Conservation (phyloP, 2,797 vertebrate species). For the Vespertilio murinus region DNA sequence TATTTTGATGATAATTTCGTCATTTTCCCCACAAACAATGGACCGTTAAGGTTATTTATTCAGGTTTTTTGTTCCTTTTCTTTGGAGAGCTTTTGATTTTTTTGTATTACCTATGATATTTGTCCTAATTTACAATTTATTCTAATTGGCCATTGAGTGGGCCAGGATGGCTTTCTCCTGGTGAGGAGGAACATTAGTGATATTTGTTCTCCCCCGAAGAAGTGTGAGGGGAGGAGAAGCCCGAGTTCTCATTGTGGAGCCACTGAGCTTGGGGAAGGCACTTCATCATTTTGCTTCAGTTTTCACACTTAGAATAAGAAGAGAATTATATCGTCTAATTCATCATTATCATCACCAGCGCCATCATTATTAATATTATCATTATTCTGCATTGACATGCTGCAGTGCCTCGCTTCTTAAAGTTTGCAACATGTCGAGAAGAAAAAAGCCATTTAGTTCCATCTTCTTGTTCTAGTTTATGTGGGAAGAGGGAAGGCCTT, state of each 20-base stretch:
- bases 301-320: slow-evolving; percentile 66
- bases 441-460: not conserved
- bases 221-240: slow-evolving; percentile 45
- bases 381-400: slow-evolving; percentile 60
- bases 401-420: slow-evolving; percentile 41
- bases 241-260: slow-evolving; percentile 66
- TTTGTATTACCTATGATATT: slow-evolving; percentile 75
- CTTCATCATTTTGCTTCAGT: slow-evolving; percentile 73
- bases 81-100: slow-evolving; percentile 76
- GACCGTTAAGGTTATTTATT: slow-evolving; percentile 78
- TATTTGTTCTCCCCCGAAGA: slow-evolving; percentile 75
- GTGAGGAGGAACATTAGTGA: slow-evolving; percentile 69
- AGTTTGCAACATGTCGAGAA: slow-evolving; percentile 60
- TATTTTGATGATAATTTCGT: slow-evolving; percentile 80
- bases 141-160: slow-evolving; percentile 78
- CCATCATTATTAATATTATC: slow-evolving; percentile 68
- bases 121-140: slow-evolving; percentile 78
- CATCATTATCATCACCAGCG: slow-evolving; percentile 45
- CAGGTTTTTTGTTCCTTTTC: slow-evolving; percentile 74
- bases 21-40: slow-evolving; percentile 76
- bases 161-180: slow-evolving; percentile 52
- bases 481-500: not conserved
- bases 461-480: not conserved
- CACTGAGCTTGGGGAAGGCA: slow-evolving; percentile 51
- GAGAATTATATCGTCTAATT: slow-evolving; percentile 67